Base-by-base conservation (phyloP, 2,888 invertebrate species). In the Drepanosiphum platanoidis region DNA sequence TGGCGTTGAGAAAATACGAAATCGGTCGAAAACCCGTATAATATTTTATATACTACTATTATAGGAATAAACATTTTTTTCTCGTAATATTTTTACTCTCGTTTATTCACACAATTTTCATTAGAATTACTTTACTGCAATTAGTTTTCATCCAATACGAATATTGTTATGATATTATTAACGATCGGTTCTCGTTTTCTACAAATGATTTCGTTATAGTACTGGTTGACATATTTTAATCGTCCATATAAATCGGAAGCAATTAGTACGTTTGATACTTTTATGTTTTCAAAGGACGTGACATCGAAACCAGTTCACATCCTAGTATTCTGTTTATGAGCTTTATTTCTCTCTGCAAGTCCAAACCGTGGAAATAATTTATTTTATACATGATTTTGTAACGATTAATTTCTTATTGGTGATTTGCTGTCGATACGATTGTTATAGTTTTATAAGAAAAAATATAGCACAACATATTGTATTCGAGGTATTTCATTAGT, bases 211-310 rank as follows among this genome's bases (percentile, higher is more conserved):
- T 78, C 64, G 39, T 78, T 64, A 64, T 30, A 78, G 30, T 30
- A 64, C 64, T 39, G 39, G 77, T 64, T 30, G 77, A 78, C 77
- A 78, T 30, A 78, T 78, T 78, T 78, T 77, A 77, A 39, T 39
- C 11, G 39, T 64, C 27, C 30, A 39, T 39, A 64, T 34, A 30
- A 78, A 64, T 78, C 61, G 39, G 22, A 30, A 78, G 64, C 77
- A 78, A 78, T 64, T 78, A 78, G 75, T 36, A n/a, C 58, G 27
- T 32, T 15, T n/a, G 5, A 30, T 71, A 42, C 27, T 8, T 34
- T n/a, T 39, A 30, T 18, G 0, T 7, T 34, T 39, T 39, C 9
- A 39, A 64, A 78, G 39, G 64, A 78, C 30, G 30, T 39, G 30
- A 78, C 30, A 42, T 64, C 30, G 18, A 78, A 64, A 78, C 77